Conservation (phyloP, 2,888 invertebrate genomes). For the Heliconius erato region DNA sequence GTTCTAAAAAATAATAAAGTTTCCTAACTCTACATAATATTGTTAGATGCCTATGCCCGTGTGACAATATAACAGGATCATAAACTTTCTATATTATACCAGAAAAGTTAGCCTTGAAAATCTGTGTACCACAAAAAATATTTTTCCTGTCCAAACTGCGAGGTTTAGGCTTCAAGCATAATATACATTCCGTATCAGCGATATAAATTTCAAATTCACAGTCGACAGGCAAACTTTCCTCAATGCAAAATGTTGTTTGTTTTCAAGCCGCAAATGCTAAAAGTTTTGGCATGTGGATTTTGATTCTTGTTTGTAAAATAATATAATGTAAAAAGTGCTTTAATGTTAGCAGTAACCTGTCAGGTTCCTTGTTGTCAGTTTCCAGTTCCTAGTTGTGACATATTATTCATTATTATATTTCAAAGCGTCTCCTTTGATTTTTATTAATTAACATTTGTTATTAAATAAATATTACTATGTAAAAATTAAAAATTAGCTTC, state of each 20-base stretch:
- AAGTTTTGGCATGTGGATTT: neutral
- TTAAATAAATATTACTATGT: too few relatives aligned
- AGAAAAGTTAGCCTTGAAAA: neutral
- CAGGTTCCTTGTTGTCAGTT: neutral
- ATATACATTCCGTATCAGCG: constrained; percentile 46
- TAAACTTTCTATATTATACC: neutral
- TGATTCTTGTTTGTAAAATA: neutral
- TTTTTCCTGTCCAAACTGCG: neutral
- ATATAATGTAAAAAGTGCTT: neutral
- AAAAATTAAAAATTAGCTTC: too few relatives aligned
- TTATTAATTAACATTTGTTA: too few relatives aligned
- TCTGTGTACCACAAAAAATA: neutral
- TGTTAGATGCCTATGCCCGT: too few relatives aligned
- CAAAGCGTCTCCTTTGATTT: neutral
- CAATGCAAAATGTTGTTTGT: neutral
- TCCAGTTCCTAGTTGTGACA: too few relatives aligned
- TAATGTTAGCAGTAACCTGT: neutral
- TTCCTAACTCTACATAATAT: neutral
- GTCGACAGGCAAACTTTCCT: constrained; percentile 14
- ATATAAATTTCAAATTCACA: constrained; percentile 21
- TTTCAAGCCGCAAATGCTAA: constrained; percentile 10
- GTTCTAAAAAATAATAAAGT: too few relatives aligned
- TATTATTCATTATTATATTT: neutral
- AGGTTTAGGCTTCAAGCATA: neutral
- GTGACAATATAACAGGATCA: neutral